Conservation (phyloP, 92 coral and sea anemone species). For the Hydrozoanthus gracilis region DNA sequence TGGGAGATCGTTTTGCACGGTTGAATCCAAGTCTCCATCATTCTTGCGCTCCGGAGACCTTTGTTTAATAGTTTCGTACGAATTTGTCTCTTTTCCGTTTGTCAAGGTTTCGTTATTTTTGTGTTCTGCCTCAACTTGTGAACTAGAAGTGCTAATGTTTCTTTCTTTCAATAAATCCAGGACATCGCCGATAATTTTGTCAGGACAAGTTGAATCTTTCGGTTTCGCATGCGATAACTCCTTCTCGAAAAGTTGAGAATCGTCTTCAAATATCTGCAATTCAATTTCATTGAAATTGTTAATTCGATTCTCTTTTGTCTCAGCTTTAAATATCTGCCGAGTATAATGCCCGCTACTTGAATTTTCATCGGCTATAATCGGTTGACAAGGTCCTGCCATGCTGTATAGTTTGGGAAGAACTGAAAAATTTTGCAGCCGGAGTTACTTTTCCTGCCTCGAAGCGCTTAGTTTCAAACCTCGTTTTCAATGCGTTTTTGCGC, state of each 20-base stretch:
- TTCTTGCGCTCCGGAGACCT: not conserved
- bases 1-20: not conserved
- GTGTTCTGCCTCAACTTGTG: not conserved
- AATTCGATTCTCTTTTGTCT: slow-evolving; percentile 13
- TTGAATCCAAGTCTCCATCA: not conserved
- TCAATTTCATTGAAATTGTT: slow-evolving; percentile 23
- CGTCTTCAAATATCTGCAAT: slow-evolving; percentile 15
- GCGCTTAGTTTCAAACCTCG: not conserved
- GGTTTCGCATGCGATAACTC: not conserved
- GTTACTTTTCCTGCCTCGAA: not conserved
- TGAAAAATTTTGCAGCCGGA: not conserved
- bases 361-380: not conserved
- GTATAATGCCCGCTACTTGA: not conserved
- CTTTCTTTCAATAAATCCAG: not conserved
- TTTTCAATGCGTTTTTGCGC: not conserved
- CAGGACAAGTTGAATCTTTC: not conserved
- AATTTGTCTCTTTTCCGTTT: slow-evolving; percentile 14
- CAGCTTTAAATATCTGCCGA: not conserved
- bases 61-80: not conserved
- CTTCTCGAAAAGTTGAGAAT: not conserved
- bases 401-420: not conserved
- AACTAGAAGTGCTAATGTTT: not conserved
- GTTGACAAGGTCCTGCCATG: slow-evolving; percentile 1
- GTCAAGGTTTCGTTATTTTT: not conserved
- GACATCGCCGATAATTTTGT: not conserved